A percentile compares a stretch with the other conserved stretches of the same genome.
Conservation (phyloP, 2,888 invertebrate genomes). For the Orthosia gothica region DNA sequence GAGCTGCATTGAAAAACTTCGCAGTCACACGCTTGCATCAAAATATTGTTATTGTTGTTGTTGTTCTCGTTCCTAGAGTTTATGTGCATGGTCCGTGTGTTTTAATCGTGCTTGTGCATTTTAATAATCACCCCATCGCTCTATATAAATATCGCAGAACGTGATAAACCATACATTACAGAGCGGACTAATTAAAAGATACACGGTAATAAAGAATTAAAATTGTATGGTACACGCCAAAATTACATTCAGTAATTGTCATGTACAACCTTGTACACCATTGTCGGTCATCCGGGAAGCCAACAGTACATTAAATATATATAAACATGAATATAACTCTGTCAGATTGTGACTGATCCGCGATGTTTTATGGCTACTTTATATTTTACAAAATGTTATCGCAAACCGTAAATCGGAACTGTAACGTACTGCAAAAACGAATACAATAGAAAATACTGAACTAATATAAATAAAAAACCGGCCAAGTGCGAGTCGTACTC, state of each 20-base stretch:
- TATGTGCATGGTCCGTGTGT: not conserved
- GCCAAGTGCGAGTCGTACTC: too few relatives aligned
- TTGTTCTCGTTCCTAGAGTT: constrained; percentile 3
- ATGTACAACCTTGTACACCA: constrained; percentile 67
- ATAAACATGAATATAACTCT: constrained; percentile 43
- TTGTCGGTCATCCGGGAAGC: constrained; percentile 74
- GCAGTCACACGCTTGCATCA: not conserved
- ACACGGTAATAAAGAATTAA: constrained; percentile 48
- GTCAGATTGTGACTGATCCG: constrained; percentile 45
- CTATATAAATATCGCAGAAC: constrained; percentile 13
- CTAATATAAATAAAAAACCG: too few relatives aligned
- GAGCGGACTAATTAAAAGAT: constrained; percentile 51
- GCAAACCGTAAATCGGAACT: constrained; percentile 65
- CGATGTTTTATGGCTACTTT: constrained; percentile 64
- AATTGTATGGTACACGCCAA: constrained; percentile 52
- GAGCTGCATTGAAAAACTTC: not conserved
- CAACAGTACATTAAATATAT: constrained; percentile 56
- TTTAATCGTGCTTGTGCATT: constrained; percentile 25
- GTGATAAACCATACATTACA: constrained; percentile 42
- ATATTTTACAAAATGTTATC: constrained; percentile 70
- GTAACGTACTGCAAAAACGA: constrained; percentile 56
- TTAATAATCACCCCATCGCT: constrained; percentile 5
- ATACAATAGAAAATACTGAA: constrained; percentile 52
- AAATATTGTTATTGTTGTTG: not conserved
- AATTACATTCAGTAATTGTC: constrained; percentile 56